Conservation (phyloP, 1,140 invertebrate species). For the Ditylenchus dipsaci region DNA sequence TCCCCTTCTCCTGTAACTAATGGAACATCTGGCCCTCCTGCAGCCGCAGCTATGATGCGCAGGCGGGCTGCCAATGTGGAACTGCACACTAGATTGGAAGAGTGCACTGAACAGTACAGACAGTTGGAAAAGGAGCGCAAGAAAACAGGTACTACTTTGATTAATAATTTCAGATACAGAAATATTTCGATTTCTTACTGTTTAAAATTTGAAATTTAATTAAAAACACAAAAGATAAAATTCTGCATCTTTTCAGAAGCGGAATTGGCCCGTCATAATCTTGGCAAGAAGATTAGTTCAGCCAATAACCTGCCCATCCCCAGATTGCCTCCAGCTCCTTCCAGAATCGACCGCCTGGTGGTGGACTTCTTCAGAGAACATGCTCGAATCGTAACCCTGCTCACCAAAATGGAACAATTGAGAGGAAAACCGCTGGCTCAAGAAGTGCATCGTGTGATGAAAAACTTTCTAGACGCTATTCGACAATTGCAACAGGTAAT, state of each 20-base stretch:
- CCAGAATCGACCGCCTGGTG: conserved; percentile 74
- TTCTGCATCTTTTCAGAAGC: conserved; percentile 65
- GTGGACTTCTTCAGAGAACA: conserved; percentile 78
- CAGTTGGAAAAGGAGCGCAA: conserved; percentile 77
- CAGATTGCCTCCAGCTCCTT: conserved; percentile 73
- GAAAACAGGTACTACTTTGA: conserved; percentile 63
- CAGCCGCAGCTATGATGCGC: background rate
- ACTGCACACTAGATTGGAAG: conserved; percentile 64
- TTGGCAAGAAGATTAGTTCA: conserved; percentile 74
- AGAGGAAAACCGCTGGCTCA: conserved; percentile 32
- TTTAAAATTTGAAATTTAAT: no score
- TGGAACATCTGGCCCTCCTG: background rate
- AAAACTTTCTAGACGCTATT: conserved; percentile 51
- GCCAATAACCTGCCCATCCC: conserved; percentile 76
- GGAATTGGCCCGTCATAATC: conserved; percentile 73
- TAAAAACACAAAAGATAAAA: no score
- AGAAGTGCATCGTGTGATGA: conserved; percentile 44
- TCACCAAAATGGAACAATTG: conserved; percentile 56
- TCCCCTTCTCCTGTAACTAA: background rate
- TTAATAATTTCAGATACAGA: no score
- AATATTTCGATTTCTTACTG: no score
- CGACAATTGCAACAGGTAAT: conserved; percentile 43
- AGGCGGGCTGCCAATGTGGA: conserved; percentile 15
- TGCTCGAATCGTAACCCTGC: conserved; percentile 64
- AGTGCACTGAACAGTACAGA: conserved; percentile 77